Conservation (phyloP, 2,888 invertebrate genomes). For the Agonopterix subpropinquella region DNA sequence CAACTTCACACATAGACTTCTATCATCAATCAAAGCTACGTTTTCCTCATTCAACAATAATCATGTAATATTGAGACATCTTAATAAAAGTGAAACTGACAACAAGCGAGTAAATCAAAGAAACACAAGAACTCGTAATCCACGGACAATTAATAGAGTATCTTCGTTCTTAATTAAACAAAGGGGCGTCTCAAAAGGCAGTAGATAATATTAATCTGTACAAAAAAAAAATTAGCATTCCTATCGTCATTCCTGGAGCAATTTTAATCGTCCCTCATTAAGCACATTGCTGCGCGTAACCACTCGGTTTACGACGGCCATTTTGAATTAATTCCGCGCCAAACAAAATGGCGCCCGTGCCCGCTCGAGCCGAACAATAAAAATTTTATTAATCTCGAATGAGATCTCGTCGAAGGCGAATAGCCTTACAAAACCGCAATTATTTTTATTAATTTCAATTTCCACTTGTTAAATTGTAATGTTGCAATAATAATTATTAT, state of each 20-base stretch:
- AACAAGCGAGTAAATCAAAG: constrained; percentile 1
- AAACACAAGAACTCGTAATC: not conserved
- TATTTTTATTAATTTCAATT: constrained; percentile 37
- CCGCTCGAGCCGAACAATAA: constrained; percentile 41
- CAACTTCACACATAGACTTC: too few species aligned
- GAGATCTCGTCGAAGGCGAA: constrained; percentile 37
- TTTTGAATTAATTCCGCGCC: constrained; percentile 67
- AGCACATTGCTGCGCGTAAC: constrained; percentile 58
- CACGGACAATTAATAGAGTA: not conserved
- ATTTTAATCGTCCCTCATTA: constrained; percentile 69
- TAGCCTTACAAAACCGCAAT: constrained; percentile 36
- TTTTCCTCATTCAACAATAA: too few species aligned
- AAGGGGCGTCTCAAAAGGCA: constrained; percentile 7
- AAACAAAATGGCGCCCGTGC: constrained; percentile 54
- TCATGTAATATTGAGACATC: too few species aligned
- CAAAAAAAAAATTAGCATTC: constrained; percentile 42
- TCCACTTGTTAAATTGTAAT: constrained; percentile 12
- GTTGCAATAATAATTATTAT: not conserved
- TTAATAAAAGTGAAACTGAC: not conserved
- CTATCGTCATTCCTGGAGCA: constrained; percentile 46
- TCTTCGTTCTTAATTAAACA: constrained; percentile 8
- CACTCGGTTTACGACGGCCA: constrained; percentile 55
- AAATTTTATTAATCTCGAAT: constrained; percentile 55
- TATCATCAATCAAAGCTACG: too few species aligned
- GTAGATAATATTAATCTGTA: constrained; percentile 19